Conservation (phyloP, 2,113 vertebrate genomes). For the Nycticryphes semicollaris region DNA sequence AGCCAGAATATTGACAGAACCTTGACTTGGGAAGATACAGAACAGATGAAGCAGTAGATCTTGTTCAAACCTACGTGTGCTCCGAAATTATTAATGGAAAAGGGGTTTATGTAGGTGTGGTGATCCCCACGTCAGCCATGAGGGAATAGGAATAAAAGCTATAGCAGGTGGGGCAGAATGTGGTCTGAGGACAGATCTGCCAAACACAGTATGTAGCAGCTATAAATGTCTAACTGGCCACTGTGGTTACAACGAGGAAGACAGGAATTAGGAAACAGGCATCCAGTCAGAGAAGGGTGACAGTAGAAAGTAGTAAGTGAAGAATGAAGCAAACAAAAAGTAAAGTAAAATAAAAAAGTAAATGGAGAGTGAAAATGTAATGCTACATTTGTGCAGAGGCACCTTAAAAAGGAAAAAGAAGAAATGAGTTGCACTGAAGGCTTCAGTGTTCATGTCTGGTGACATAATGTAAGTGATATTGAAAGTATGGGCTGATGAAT, state of each 20-base stretch:
- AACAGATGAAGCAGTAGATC: constrained; percentile 32
- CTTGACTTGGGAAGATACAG: background rate
- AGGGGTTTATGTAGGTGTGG: background rate
- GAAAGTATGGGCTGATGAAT: background rate
- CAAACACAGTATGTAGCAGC: background rate
- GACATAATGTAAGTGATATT: background rate
- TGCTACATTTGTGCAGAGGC: background rate
- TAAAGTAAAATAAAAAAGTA: background rate
- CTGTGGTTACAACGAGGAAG: background rate
- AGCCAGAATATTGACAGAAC: constrained; percentile 33
- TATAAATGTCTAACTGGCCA: background rate
- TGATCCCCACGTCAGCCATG: background rate
- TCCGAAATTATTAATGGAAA: background rate
- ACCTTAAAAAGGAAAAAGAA: background rate
- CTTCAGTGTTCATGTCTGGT: background rate
- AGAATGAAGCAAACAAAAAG: accelerated
- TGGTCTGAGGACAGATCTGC: background rate
- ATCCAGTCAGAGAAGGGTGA: background rate
- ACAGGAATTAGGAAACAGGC: background rate
- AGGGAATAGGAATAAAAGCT: background rate
- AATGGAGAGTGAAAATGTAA: background rate
- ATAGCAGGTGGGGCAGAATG: background rate
- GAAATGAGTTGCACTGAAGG: background rate
- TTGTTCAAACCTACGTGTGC: background rate
- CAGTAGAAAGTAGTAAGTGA: background rate